Evolutionary conservation across 1,140 invertebrate species (phyloP), one percentile per base, ranked within the genome.

Genomic region (Hirudo medicinalis): DNA sequence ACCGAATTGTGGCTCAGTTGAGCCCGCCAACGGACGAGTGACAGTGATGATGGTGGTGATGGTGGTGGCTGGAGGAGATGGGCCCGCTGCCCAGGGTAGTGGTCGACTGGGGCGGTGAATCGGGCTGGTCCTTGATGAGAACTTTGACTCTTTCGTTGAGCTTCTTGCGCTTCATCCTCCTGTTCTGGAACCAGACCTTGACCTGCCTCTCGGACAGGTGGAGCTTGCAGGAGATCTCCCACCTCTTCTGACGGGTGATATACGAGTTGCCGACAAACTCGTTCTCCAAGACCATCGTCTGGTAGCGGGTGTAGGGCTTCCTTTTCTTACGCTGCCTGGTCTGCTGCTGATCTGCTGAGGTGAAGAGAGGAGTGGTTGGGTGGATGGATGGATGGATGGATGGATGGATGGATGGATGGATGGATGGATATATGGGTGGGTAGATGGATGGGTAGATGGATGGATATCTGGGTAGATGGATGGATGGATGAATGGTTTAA

Each of bases 131-230:
- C 40, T 73, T 73, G 54, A 73, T 70, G 40, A 73, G 69, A 15
- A 68, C 55, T 57, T 76, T 76, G 20, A 74, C 75, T 70, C 80
- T 69, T 71, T 79, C 78, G 72, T 80, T 80, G 29, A 82, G 73
- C 85, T 97, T 97, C 87, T 97, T 97, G 91, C 93, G 94, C 83
- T 97, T 97, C 94, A 97, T 97, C 74, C 94, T 86, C 72, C 94
- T 85, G 83, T 97, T 97, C 84, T 97, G 93, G 85, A 97, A 83
- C 82, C 82, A 83, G 49, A 83, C 81, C 67, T 74, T 74, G 75
- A 91, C 90, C 83, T 91, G 90, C 75, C 91, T 85, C 81, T 96
- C 93, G 72, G 90, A 90, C 60, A 94, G 85, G 81, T 90, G 91
- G 70, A 94, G 86, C 68, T 89, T 89, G 83, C 89, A 91, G 5